These are phyloP conservation scores for Phania funesta DNA, from an alignment of 2,888 invertebrate genomes.

Conservation along the genomic window DNA sequence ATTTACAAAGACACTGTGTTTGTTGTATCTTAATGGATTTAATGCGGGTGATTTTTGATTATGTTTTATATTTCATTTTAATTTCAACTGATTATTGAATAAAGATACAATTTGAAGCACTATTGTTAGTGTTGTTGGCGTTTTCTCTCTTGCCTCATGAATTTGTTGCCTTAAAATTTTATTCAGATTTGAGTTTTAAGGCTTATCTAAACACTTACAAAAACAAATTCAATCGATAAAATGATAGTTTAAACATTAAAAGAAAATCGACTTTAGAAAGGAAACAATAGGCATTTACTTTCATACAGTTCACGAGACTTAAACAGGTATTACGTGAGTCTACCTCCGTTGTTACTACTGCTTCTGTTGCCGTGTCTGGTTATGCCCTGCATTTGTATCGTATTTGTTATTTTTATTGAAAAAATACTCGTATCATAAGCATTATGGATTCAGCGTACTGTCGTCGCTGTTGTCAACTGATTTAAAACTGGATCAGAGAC, in stretches of 20 bases:
- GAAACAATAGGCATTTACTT: constrained; percentile 43
- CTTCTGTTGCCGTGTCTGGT: background rate
- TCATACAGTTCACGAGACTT: constrained; percentile 49
- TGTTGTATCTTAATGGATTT: constrained; percentile 62
- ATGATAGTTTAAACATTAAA: constrained; percentile 36
- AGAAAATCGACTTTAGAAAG: constrained; percentile 38
- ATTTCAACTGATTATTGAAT: background rate
- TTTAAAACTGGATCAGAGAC: constrained; percentile 75
- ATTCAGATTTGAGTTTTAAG: constrained; percentile 20
- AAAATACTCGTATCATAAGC: constrained; percentile 22
- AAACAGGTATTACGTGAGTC: constrained; percentile 64
- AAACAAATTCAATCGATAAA: constrained; percentile 12
- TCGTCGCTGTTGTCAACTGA: constrained; percentile 72
- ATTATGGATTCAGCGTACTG: constrained; percentile 67
- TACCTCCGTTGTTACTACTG: constrained; percentile 5
- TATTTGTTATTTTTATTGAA: constrained; percentile 32
- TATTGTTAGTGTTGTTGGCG: constrained; percentile 7
- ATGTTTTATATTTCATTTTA: constrained; percentile 31
- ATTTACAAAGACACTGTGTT: constrained; percentile 25
- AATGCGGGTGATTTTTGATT: constrained; percentile 53
- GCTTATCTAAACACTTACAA: constrained; percentile 40
- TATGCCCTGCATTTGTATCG: constrained; percentile 23
- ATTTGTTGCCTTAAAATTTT: constrained; percentile 14
- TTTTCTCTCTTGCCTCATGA: background rate
- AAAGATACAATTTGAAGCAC: constrained; percentile 21